Conservation (phyloP, 2,888 invertebrate species). For the Protodeltote pygarga region DNA sequence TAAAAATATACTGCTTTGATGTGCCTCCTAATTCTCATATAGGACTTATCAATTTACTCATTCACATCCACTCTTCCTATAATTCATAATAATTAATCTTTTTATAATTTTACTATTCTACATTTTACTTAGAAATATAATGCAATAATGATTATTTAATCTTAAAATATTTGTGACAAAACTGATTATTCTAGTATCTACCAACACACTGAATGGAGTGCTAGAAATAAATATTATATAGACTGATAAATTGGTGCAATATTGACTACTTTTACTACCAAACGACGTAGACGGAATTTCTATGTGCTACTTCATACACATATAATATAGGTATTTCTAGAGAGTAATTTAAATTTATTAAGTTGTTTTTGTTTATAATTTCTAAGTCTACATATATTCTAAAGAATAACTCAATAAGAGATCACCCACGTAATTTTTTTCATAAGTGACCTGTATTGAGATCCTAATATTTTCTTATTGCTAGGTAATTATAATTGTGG, state of each 20-base stretch:
- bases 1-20: conserved; percentile 60
- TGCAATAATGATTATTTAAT: conserved; percentile 35
- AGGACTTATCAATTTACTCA: conserved; percentile 62
- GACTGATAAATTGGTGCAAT: conserved; percentile 53
- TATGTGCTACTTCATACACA: conserved; percentile 43
- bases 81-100: conserved; percentile 7
- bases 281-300: conserved; percentile 41
- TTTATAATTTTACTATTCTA: conserved; percentile 16
- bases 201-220: conserved; percentile 48
- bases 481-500: conserved; percentile 29
- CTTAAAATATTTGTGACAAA: conserved; percentile 36
- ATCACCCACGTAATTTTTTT: neutral
- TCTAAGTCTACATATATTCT: conserved; percentile 18
- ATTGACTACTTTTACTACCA: conserved; percentile 45
- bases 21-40: conserved; percentile 74
- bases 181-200: conserved; percentile 39
- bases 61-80: conserved; percentile 65
- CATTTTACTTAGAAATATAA: conserved; percentile 23
- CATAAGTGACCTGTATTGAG: conserved; percentile 17
- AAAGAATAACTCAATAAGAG: conserved; percentile 26
- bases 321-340: conserved; percentile 29
- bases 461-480: conserved; percentile 23
- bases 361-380: conserved; percentile 10
- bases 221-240: conserved; percentile 42
- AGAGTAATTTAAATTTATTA: conserved; percentile 17